These are phyloP conservation scores for Rhizoglyphus robini DNA, from an alignment of 1,140 invertebrate genomes.

Conservation along the genomic window DNA sequence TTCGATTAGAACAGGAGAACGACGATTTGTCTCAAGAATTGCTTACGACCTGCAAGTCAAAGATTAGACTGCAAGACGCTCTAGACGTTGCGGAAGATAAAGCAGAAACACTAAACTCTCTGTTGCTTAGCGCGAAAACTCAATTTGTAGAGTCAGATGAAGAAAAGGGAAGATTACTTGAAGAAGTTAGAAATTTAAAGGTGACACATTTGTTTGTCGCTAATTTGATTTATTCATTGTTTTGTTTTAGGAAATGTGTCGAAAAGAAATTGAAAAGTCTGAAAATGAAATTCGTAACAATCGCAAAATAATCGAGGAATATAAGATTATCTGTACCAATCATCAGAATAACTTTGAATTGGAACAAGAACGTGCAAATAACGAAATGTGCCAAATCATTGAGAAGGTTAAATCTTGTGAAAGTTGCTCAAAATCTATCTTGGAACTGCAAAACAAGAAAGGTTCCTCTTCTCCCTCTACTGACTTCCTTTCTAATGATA, in stretches of 20 bases:
- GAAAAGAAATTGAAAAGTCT: constrained; percentile 58
- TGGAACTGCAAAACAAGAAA: neutral
- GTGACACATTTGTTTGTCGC: neutral
- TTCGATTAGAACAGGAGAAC: constrained; percentile 49
- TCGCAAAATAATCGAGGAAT: constrained; percentile 67
- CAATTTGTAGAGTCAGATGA: constrained; percentile 61
- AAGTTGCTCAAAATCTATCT: neutral
- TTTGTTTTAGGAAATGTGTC: constrained; percentile 61
- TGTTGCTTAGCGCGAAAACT: constrained; percentile 57
- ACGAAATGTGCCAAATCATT: constrained; percentile 28
- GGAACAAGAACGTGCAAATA: constrained; percentile 46
- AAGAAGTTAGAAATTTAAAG: constrained; percentile 50
- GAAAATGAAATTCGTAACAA: constrained; percentile 56
- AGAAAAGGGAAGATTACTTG: constrained; percentile 60
- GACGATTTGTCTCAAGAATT: constrained; percentile 49
- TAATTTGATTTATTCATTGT: constrained; percentile 2
- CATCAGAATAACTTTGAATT: constrained; percentile 55
- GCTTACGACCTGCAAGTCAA: constrained; percentile 37
- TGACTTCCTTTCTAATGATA: neutral
- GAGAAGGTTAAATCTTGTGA: neutral
- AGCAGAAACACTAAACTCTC: constrained; percentile 59
- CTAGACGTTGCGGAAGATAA: constrained; percentile 53
- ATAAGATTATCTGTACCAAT: constrained; percentile 71
- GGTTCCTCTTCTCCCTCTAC: neutral
- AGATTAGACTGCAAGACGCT: constrained; percentile 41